Evolutionary conservation across 2,113 vertebrate genomes (phyloP).

Genomic region (Oceanites oceanicus): DNA sequence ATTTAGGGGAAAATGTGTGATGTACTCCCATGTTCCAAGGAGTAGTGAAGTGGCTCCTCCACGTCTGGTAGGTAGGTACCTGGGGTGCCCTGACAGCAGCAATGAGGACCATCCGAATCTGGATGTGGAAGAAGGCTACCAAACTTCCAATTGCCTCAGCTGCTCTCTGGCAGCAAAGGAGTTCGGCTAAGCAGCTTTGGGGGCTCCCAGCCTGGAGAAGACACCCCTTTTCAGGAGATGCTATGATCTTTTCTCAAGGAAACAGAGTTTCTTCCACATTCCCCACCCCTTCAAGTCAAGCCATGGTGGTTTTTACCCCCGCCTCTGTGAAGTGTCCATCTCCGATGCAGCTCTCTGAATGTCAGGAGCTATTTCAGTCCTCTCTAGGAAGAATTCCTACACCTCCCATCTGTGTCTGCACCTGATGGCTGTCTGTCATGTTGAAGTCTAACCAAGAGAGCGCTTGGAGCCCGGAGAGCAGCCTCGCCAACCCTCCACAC

Average conservation of each 20-base stretch:
- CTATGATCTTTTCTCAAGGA: conserved; percentile 1
- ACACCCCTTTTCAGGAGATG: background rate
- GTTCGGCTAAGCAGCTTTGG: background rate
- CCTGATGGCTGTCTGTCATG: conserved; percentile 66
- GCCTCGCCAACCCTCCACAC: conserved; percentile 58
- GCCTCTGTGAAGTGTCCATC: conserved; percentile 54
- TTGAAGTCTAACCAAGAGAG: conserved; percentile 58
- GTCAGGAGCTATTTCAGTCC: conserved; percentile 55
- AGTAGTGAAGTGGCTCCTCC: background rate
- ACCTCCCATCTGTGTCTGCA: conserved; percentile 64
- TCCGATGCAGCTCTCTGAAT: conserved; percentile 49
- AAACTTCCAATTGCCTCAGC: background rate
- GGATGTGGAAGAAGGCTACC: background rate
- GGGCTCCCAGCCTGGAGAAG: background rate
- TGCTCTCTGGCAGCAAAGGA: background rate
- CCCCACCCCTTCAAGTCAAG: background rate
- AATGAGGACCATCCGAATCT: background rate
- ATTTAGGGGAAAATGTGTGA: background rate
- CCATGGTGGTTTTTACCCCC: background rate
- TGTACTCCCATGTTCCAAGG: background rate
- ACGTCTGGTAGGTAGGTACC: background rate
- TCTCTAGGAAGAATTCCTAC: conserved; percentile 56
- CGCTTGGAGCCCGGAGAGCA: conserved; percentile 11
- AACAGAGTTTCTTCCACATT: background rate
- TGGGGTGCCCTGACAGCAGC: background rate